Percentiles rank a stretch among this genome's conserved stretches.
These are phyloP conservation scores for Esox niger DNA, from an alignment of 2,113 vertebrate species.

Conservation along the genomic window DNA sequence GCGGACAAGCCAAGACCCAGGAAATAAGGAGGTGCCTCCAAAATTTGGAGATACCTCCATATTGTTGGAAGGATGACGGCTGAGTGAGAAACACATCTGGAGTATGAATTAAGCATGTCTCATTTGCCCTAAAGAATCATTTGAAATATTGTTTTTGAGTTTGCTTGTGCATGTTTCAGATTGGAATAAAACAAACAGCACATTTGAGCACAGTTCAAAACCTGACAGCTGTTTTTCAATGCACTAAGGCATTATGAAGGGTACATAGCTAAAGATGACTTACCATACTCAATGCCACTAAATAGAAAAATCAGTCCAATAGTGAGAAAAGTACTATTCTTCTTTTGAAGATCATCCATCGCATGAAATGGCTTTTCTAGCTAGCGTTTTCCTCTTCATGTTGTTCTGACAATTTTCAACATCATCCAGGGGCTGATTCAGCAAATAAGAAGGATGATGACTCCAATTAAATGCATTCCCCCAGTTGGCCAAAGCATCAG, in stretches of 20 bases:
- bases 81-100: slow-evolving; percentile 40
- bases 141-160: too few species aligned
- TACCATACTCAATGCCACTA: slow-evolving; percentile 82
- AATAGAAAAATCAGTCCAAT: slow-evolving; percentile 79
- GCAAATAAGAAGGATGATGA: slow-evolving; percentile 54
- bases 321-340: slow-evolving; percentile 71
- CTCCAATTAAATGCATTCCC: slow-evolving; percentile 56
- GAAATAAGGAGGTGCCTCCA: slow-evolving; percentile 79
- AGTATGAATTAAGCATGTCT: too few species aligned
- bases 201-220: not conserved
- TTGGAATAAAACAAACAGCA: not conserved
- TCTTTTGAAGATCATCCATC: slow-evolving; percentile 71
- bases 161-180: too few species aligned
- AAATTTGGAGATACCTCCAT: slow-evolving; percentile 79
- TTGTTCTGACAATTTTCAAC: slow-evolving; percentile 2
- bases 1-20: slow-evolving; percentile 79
- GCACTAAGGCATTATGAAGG: not conserved
- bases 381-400: slow-evolving; percentile 33
- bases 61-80: slow-evolving; percentile 83
- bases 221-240: not conserved
- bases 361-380: slow-evolving; percentile 9
- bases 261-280: slow-evolving; percentile 37
- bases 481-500: slow-evolving; percentile 30
- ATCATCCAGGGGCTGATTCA: slow-evolving; percentile 28
- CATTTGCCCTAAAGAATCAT: too few species aligned